Conservation (phyloP, 2,888 invertebrate species). For the Pseudeuparius sepicola region DNA sequence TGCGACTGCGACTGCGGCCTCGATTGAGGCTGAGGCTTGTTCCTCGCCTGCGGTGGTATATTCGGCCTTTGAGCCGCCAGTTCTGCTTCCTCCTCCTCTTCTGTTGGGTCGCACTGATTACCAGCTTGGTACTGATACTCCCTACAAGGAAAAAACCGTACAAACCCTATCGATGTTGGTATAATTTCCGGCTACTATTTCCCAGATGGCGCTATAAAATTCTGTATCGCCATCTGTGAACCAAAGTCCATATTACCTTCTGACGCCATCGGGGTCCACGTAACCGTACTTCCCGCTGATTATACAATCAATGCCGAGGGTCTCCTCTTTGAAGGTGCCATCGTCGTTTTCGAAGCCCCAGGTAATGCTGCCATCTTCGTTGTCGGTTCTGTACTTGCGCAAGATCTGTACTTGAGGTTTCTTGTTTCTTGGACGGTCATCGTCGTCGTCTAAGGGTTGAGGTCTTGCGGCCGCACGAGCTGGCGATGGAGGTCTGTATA, state of each 20-base stretch:
- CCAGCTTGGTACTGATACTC: constrained; percentile 79
- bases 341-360: constrained; percentile 87
- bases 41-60: constrained; percentile 21
- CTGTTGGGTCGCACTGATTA: constrained; percentile 53
- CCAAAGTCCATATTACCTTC: too few species aligned
- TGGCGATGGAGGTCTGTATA: constrained; percentile 42
- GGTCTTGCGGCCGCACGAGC: constrained; percentile 36
- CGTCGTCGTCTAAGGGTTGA: constrained; percentile 31
- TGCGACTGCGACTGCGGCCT: constrained; percentile 20
- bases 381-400: constrained; percentile 62
- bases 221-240: too few species aligned
- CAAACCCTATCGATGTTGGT: neutral
- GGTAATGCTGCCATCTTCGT: constrained; percentile 70
- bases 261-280: constrained; percentile 71
- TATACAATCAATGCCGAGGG: constrained; percentile 57
- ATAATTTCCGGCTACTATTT: neutral
- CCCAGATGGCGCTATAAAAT: constrained; percentile 2
- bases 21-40: constrained; percentile 24
- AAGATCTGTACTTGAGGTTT: constrained; percentile 39
- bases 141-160: constrained; percentile 31
- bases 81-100: constrained; percentile 28
- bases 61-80: constrained; percentile 21
- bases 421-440: constrained; percentile 37
- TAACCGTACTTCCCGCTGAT: constrained; percentile 60
- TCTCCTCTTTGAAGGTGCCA: constrained; percentile 77